These are phyloP conservation scores for Thelaira solivaga DNA, from an alignment of 2,888 invertebrate species.

Conservation along the genomic window DNA sequence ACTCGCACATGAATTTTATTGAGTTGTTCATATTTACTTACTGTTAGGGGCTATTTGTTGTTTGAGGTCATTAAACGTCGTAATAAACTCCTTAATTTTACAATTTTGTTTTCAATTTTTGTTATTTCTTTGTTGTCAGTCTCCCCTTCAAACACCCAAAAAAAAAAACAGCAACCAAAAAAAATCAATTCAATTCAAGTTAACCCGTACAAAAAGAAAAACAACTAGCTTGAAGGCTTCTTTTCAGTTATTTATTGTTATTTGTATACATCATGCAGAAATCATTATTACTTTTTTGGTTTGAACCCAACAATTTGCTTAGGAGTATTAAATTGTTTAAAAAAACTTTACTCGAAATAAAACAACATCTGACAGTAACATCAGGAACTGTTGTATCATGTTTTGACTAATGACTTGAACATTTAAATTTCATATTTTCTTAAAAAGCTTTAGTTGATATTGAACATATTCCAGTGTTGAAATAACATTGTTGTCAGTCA, in stretches of 20 bases:
- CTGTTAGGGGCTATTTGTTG: conserved; percentile 58
- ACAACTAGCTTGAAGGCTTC: conserved; percentile 23
- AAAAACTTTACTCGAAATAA: conserved; percentile 3
- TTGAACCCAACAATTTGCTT: conserved; percentile 12
- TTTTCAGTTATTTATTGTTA: not conserved
- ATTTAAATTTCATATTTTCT: conserved; percentile 2
- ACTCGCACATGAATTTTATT: conserved; percentile 54
- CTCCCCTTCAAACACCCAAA: conserved; percentile 11
- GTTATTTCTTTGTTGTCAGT: not conserved
- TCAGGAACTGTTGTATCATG: conserved; percentile 19
- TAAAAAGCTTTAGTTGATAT: not conserved
- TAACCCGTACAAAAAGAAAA: conserved; percentile 1
- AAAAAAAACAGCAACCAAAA: not conserved
- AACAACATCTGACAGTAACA: conserved; percentile 45
- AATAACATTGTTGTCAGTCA: no score
- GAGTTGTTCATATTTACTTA: conserved; percentile 60
- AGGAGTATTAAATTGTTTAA: conserved; percentile 24
- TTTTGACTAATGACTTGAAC: conserved; percentile 20
- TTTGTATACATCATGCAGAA: conserved; percentile 16
- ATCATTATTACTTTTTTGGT: not conserved
- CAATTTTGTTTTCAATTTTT: conserved; percentile 46
- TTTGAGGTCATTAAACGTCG: conserved; percentile 58
- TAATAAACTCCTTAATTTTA: conserved; percentile 62
- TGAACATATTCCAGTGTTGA: not conserved
- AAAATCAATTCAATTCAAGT: not conserved